Evolutionary conservation across 2,888 invertebrate species (phyloP).

Genomic region (Apotomis betuletana): DNA sequence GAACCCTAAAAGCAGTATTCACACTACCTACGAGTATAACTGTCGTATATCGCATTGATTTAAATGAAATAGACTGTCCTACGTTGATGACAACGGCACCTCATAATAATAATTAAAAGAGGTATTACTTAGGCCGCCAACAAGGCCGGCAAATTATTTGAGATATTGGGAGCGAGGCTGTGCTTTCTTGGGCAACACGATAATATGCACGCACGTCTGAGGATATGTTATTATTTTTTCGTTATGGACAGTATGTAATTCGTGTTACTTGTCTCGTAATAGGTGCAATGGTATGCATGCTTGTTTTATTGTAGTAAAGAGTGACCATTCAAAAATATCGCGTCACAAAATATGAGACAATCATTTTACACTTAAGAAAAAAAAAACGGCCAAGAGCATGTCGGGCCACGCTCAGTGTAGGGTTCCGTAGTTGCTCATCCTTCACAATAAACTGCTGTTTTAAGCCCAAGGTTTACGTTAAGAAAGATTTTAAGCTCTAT

Average conservation of each 20-base stretch:
- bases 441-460: no score
- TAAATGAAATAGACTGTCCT: no score
- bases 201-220: slow-evolving; percentile 61
- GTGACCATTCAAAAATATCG: background rate
- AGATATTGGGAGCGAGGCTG: slow-evolving; percentile 77
- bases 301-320: slow-evolving; percentile 42
- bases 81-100: slow-evolving; percentile 69
- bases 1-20: no score
- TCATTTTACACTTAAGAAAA: no score
- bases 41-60: no score
- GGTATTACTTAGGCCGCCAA: slow-evolving; percentile 62
- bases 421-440: no score
- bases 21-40: no score
- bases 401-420: no score
- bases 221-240: slow-evolving; percentile 75
- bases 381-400: no score
- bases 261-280: slow-evolving; percentile 47
- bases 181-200: slow-evolving; percentile 63
- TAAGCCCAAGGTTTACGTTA: no score
- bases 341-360: background rate
- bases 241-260: slow-evolving; percentile 68
- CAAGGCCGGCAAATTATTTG: slow-evolving; percentile 76
- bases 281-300: slow-evolving; percentile 48
- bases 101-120: slow-evolving; percentile 76
- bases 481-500: no score